Percentiles rank a stretch among this genome's conserved stretches.
Evolutionary conservation across 2,797 vertebrate genomes (phyloP).

Genomic region (Choloepus didactylus): DNA sequence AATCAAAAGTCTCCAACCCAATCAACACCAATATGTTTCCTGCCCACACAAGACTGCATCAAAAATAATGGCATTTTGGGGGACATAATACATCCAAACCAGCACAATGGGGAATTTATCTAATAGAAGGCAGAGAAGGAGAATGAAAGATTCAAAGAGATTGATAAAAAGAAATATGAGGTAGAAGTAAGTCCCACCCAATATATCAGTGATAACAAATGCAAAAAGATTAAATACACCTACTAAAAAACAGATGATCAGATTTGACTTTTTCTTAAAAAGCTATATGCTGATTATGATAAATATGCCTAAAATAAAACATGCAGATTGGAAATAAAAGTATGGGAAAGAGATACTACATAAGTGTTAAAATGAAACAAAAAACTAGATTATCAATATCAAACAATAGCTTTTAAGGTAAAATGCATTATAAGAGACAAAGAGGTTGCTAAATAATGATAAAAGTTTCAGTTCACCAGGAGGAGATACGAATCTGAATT

Average conservation of each 20-base stretch:
- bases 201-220: not conserved
- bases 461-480: not conserved
- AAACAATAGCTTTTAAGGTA: not conserved
- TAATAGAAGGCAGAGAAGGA: not conserved
- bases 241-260: not conserved
- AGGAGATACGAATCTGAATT: constrained; percentile 32
- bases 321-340: not conserved
- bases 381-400: not conserved
- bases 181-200: not conserved
- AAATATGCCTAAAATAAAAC: not conserved
- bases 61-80: too few relatives aligned
- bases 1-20: too few relatives aligned
- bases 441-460: not conserved
- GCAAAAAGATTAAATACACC: not conserved
- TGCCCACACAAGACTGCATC: too few relatives aligned
- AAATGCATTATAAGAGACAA: not conserved
- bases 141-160: not conserved
- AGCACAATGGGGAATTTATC: not conserved
- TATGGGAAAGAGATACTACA: not conserved
- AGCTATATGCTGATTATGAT: not conserved
- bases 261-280: not conserved
- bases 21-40: too few relatives aligned
- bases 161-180: not conserved
- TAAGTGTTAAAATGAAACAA: not conserved
- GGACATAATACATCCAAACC: too few relatives aligned